Base-by-base conservation (phyloP, 2,113 vertebrate genomes). In the Lycocorax pyrrhopterus region DNA sequence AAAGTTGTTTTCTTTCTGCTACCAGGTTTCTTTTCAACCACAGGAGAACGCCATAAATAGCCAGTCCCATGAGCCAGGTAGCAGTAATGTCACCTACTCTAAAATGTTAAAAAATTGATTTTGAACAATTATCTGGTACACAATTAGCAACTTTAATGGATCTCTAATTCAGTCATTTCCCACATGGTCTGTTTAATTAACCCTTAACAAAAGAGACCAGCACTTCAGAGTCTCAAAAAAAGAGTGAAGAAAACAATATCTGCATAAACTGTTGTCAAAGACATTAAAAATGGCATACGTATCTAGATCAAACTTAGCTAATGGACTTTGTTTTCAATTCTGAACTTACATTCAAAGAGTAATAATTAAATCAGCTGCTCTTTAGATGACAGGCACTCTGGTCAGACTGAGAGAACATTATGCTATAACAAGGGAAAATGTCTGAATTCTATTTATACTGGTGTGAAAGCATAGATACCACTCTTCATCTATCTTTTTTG, bases 161-260 rank as follows among this genome's bases (percentile, higher is more conserved):
- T 76, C 46, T 93, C 58, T 92, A 82, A 81, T 94, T 84, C 37
- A 73, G 63, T 83, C 21, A 89, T 95, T 90, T 94, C 74, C 87
- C 89, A 58, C 51, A 33, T 76, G 89, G 10, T 44, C n/a, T 83
- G 9, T 62, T 95, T 67, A 93, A 93, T 95, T 96, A 95, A 90
- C 92, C 85, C 92, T 85, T 90, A 93, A 64, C 26, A 52, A 78
- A 91, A 51, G 46, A 69, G 41, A 85, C 12, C 46, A 82, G 39
- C 17, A 43, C 53, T 88, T 88, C 41, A 73, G 30, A 76, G 62
- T 49, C 67, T 91, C 74, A 84, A 51, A 89, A 78, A 91, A 94
- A 83, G 11, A 82, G 19, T 71, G 26, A 71, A 77, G 37, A 41
- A 91, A 93, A 73, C 8, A 49, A 12, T n/a, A 52, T 33, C 30